Conservation (phyloP, 64 coral and sea anemone species). For the Stylophora pistillata region DNA sequence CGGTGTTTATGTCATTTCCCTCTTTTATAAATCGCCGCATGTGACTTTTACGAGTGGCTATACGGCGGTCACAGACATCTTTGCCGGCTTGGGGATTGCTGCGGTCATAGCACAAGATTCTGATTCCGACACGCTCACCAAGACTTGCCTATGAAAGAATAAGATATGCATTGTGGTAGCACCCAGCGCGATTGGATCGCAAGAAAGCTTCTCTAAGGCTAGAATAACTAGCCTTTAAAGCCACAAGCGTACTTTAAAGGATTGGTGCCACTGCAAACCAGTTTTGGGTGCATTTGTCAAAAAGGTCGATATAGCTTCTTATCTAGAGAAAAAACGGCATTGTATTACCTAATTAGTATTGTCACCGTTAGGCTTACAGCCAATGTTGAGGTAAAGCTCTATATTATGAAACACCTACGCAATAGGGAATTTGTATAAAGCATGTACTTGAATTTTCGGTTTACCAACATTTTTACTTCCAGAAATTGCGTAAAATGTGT, state of each 20-base stretch:
- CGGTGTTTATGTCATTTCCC: too few relatives aligned
- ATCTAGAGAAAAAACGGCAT: background rate
- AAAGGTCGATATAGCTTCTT: background rate
- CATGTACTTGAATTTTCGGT: background rate
- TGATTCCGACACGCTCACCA: slow-evolving; percentile 19
- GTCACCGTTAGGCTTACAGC: slow-evolving; percentile 3
- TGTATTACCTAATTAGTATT: background rate
- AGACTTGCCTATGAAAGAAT: slow-evolving; percentile 15
- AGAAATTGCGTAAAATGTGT: too few relatives aligned
- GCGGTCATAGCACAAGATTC: slow-evolving; percentile 4
- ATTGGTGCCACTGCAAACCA: slow-evolving; percentile 27
- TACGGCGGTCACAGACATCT: too few relatives aligned
- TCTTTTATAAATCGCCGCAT: too few relatives aligned
- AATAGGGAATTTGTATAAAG: background rate
- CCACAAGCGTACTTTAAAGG: background rate
- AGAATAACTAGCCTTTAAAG: too few relatives aligned
- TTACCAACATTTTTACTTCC: too few relatives aligned
- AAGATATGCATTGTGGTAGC: slow-evolving; percentile 25
- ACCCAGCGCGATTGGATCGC: slow-evolving; percentile 18
- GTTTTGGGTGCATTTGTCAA: background rate
- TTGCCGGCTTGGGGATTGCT: slow-evolving; percentile 51
- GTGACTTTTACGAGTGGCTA: too few relatives aligned
- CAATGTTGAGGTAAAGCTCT: background rate
- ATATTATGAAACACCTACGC: background rate
- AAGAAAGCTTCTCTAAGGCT: slow-evolving; percentile 23